Conservation (phyloP, 2,888 invertebrate species). For the Oscheius sp. region DNA sequence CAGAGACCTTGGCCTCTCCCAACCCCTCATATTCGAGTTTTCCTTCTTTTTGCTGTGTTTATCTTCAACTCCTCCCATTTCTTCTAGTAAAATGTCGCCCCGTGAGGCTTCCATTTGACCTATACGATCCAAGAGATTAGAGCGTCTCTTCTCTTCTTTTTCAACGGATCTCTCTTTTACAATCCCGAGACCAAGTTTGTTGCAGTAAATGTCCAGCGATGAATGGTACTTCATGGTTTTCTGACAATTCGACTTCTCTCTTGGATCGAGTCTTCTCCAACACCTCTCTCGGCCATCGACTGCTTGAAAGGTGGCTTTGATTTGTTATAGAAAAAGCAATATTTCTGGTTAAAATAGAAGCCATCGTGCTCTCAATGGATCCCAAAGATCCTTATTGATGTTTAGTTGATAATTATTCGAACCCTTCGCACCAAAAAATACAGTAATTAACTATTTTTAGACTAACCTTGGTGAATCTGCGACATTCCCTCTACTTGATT, state of each 20-base stretch:
- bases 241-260: constrained; percentile 24
- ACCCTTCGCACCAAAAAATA: too few relatives aligned
- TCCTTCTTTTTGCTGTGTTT: too few relatives aligned
- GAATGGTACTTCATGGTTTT: constrained; percentile 22
- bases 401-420: too few relatives aligned
- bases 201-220: constrained; percentile 9
- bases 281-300: constrained; percentile 64
- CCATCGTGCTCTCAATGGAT: too few relatives aligned
- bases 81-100: too few relatives aligned
- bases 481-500: constrained; percentile 67
- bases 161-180: neutral
- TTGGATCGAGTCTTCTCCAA: constrained; percentile 64
- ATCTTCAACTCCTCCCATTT: too few relatives aligned
- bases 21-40: too few relatives aligned
- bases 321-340: neutral
- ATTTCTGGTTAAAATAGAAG: too few relatives aligned
- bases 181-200: neutral
- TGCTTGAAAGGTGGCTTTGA: constrained; percentile 49
- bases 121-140: neutral
- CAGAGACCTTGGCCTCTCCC: too few relatives aligned
- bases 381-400: too few relatives aligned
- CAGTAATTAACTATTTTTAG: constrained; percentile 26
- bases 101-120: neutral
- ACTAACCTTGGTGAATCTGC: constrained; percentile 58
- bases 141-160: neutral